Conservation (phyloP, 2,888 invertebrate genomes). For the Temnothorax unifasciatus region DNA sequence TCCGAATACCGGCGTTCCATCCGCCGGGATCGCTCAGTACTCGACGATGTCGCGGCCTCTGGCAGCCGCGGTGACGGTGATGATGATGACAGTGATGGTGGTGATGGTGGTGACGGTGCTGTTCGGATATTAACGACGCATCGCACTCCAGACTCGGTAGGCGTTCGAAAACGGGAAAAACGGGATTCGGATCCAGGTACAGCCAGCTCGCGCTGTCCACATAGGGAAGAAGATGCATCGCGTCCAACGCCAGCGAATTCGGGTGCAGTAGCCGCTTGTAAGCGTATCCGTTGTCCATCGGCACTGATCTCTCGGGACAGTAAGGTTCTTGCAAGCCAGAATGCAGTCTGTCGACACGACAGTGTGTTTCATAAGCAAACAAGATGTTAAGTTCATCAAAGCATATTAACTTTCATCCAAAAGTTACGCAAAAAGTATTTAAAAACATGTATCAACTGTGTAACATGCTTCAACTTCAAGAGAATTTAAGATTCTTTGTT, state of each 20-base stretch:
- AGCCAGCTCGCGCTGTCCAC: conserved; percentile 82
- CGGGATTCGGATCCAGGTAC: conserved; percentile 79
- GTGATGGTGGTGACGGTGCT: conserved; percentile 68
- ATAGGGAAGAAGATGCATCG: conserved; percentile 74
- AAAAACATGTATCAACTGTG: not conserved
- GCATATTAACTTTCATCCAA: not conserved
- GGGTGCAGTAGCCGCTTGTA: conserved; percentile 52
- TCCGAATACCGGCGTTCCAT: conserved; percentile 61
- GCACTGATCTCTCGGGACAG: conserved; percentile 69
- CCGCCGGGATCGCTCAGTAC: conserved; percentile 79
- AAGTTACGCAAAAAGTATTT: not conserved
- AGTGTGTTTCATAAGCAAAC: not conserved
- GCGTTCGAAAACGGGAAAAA: conserved; percentile 63
- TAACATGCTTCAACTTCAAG: not conserved
- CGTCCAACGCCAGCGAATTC: conserved; percentile 56
- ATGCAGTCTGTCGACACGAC: conserved; percentile 65
- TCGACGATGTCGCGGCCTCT: conserved; percentile 76
- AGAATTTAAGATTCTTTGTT: not conserved
- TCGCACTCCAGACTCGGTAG: conserved; percentile 60
- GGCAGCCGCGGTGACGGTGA: conserved; percentile 65
- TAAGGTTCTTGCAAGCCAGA: conserved; percentile 63
- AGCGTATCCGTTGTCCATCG: conserved; percentile 53
- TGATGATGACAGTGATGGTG: conserved; percentile 69
- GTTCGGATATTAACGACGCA: conserved; percentile 37
- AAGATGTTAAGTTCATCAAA: not conserved